These are phyloP conservation scores for Synanceia verrucosa DNA, from an alignment of 2,797 vertebrate species.

Conservation along the genomic window DNA sequence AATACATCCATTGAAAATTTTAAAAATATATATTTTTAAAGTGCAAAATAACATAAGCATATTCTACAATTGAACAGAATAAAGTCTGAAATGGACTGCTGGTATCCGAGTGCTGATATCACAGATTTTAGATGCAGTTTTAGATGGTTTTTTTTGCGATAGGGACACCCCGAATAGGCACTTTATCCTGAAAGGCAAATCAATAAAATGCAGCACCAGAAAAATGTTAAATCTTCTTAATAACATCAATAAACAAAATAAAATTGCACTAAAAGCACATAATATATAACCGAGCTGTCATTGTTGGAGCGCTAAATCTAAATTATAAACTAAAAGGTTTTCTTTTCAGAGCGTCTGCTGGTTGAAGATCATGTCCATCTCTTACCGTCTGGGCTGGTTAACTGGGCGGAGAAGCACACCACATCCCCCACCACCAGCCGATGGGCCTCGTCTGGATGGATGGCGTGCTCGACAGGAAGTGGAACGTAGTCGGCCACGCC, in stretches of 20 bases:
- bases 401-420: constrained; percentile 77
- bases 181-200: background rate
- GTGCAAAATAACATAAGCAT: too few species aligned
- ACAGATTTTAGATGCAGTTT: too few species aligned
- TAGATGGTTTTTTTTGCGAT: too few species aligned
- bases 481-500: constrained; percentile 90
- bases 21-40: too few species aligned
- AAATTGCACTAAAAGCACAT: background rate
- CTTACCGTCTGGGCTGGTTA: constrained; percentile 78
- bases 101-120: too few species aligned
- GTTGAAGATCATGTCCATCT: background rate
- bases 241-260: background rate
- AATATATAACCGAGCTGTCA: background rate
- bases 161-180: too few species aligned
- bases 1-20: too few species aligned
- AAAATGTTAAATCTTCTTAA: background rate
- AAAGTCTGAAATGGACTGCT: too few species aligned
- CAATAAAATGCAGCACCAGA: background rate
- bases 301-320: background rate
- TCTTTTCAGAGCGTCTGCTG: background rate
- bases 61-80: too few species aligned
- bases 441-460: constrained; percentile 80
- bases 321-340: background rate
- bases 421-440: constrained; percentile 88
- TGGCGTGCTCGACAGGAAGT: constrained; percentile 88